Evolutionary conservation across 2,888 invertebrate genomes (phyloP).

Genomic region (Sminthurides aquaticus): DNA sequence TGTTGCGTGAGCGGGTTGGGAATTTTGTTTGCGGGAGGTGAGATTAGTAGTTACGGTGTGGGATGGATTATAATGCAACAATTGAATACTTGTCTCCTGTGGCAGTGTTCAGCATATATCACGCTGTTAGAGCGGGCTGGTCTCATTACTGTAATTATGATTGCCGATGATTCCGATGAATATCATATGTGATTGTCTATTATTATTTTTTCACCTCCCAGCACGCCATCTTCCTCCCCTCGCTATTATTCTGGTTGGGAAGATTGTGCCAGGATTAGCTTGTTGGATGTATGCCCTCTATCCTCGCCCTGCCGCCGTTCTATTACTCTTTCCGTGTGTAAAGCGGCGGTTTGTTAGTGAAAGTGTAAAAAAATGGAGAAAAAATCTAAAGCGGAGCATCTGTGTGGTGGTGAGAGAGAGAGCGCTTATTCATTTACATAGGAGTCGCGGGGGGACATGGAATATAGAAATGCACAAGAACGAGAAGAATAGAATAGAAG

Average conservation of each 20-base stretch:
- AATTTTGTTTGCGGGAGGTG: neutral
- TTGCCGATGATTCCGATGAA: neutral
- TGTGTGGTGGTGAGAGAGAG: neutral
- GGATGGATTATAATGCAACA: neutral
- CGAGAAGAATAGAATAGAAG: too few relatives aligned
- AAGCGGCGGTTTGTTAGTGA: neutral
- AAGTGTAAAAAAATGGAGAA: neutral
- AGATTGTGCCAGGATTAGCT: neutral
- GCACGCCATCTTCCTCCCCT: constrained; percentile 4
- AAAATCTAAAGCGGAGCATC: neutral
- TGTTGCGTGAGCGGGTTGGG: neutral
- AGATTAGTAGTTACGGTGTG: neutral
- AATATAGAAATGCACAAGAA: too few relatives aligned
- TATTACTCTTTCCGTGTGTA: neutral
- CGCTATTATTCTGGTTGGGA: neutral
- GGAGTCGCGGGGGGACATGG: neutral
- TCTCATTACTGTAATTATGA: neutral
- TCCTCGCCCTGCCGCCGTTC: neutral
- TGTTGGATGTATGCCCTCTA: neutral
- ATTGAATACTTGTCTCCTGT: neutral
- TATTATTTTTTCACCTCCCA: constrained; percentile 7
- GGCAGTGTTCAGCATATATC: neutral
- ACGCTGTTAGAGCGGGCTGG: neutral
- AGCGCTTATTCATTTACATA: too few relatives aligned
- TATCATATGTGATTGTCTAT: constrained; percentile 2